These are phyloP conservation scores for Poecile montanus DNA, from an alignment of 2,797 vertebrate genomes.

Conservation along the genomic window DNA sequence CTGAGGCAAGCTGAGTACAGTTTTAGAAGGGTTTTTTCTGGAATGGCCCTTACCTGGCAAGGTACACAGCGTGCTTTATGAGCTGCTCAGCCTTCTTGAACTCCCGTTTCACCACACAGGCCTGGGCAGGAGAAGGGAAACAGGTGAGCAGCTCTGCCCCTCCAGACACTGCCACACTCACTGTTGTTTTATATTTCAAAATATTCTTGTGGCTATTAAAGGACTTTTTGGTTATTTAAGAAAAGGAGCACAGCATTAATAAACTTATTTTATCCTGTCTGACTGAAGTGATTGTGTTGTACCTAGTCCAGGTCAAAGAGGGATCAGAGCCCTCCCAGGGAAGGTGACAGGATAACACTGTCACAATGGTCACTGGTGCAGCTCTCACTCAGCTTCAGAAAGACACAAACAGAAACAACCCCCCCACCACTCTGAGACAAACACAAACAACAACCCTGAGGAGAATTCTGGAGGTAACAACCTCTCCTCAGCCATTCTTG, in stretches of 20 bases:
- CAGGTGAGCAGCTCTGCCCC: neutral
- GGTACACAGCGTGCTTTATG: conserved; percentile 98
- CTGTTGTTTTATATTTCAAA: accelerated
- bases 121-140: conserved; percentile 76
- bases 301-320: neutral
- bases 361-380: neutral
- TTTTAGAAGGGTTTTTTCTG: neutral
- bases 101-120: conserved; percentile 97
- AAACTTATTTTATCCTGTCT: neutral
- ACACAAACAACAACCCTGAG: neutral
- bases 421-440: neutral
- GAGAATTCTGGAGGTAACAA: neutral
- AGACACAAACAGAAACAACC: neutral
- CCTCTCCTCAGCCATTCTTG: neutral
- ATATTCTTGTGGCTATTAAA: neutral
- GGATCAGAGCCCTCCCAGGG: neutral
- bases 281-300: neutral
- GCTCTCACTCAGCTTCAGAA: neutral
- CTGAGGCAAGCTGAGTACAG: accelerated
- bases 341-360: neutral
- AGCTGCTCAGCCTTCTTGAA: conserved; percentile 99
- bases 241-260: neutral
- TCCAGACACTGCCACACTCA: neutral
- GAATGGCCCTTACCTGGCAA: conserved; percentile 86
- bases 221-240: neutral